Evolutionary conservation across 2,888 invertebrate genomes (phyloP).

Genomic region (Crioceris asparagi): DNA sequence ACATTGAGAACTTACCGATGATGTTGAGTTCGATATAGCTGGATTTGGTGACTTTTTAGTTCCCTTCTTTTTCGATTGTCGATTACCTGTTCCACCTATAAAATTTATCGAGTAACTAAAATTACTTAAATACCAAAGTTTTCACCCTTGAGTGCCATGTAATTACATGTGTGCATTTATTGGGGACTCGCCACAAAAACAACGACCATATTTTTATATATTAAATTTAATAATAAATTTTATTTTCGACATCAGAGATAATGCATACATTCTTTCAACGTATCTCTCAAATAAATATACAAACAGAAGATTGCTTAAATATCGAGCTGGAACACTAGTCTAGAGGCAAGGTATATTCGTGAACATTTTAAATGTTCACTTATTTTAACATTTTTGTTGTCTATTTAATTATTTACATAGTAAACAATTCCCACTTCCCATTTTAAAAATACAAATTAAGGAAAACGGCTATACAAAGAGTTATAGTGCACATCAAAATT

Average conservation of each 20-base stretch:
- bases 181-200: slow-evolving; percentile 28
- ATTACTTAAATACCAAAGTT: background rate
- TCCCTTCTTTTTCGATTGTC: slow-evolving; percentile 46
- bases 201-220: slow-evolving; percentile 21
- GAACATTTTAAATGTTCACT: slow-evolving; percentile 13
- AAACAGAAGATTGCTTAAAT: slow-evolving; percentile 24
- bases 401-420: slow-evolving; percentile 20
- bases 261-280: slow-evolving; percentile 30
- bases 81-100: slow-evolving; percentile 34
- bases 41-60: slow-evolving; percentile 41
- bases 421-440: slow-evolving; percentile 16
- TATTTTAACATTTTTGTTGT: slow-evolving; percentile 14
- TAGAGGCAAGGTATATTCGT: slow-evolving; percentile 29
- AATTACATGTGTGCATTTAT: no score
- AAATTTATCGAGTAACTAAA: slow-evolving; percentile 17
- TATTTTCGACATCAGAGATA: slow-evolving; percentile 33
- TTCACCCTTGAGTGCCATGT: slow-evolving; percentile 16
- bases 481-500: slow-evolving; percentile 35
- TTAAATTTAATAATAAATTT: slow-evolving; percentile 34
- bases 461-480: no score
- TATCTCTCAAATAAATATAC: slow-evolving; percentile 22
- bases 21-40: slow-evolving; percentile 23
- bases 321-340: slow-evolving; percentile 18
- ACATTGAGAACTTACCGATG: background rate
- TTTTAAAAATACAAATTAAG: slow-evolving; percentile 15